These are phyloP conservation scores for Brachyalestes nurse DNA, from an alignment of 2,797 vertebrate genomes.

Conservation along the genomic window DNA sequence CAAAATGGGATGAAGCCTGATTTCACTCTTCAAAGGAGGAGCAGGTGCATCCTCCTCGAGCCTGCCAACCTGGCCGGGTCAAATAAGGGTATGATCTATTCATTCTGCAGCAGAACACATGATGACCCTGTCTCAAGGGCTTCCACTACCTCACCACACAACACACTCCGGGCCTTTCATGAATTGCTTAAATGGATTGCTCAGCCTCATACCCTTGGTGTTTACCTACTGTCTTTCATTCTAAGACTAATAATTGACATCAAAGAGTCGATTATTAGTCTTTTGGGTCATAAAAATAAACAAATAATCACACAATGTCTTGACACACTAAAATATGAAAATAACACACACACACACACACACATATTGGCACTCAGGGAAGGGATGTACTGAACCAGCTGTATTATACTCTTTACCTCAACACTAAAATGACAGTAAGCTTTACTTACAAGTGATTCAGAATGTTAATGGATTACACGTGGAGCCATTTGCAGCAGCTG, in stretches of 20 bases:
- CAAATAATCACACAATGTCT: slow-evolving; percentile 6
- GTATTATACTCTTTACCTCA: neutral
- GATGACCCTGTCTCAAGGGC: slow-evolving; percentile 19
- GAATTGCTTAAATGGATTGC: slow-evolving; percentile 1
- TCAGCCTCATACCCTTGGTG: slow-evolving; percentile 22
- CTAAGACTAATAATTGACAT: slow-evolving; percentile 4
- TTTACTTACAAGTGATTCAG: slow-evolving; percentile 19
- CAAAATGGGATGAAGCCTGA: slow-evolving; percentile 1
- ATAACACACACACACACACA: slow-evolving; percentile 14
- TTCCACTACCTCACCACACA: slow-evolving; percentile 26
- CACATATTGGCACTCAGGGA: neutral
- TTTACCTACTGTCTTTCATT: slow-evolving; percentile 4
- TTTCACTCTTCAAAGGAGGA: neutral
- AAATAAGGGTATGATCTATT: slow-evolving; percentile 24
- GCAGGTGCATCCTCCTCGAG: slow-evolving; percentile 35
- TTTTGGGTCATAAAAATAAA: neutral
- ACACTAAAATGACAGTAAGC: neutral
- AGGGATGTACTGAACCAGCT: neutral
- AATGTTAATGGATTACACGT: slow-evolving; percentile 67
- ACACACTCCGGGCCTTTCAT: slow-evolving; percentile 11
- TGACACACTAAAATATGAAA: slow-evolving; percentile 13
- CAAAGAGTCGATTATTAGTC: slow-evolving; percentile 12
- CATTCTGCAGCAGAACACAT: slow-evolving; percentile 7
- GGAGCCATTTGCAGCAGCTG: slow-evolving; percentile 50
- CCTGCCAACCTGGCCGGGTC: slow-evolving; percentile 11